Evolutionary conservation across 2,113 vertebrate genomes (phyloP), one percentile per base, ranked within the genome.

Genomic region (Myocastor coypus): DNA sequence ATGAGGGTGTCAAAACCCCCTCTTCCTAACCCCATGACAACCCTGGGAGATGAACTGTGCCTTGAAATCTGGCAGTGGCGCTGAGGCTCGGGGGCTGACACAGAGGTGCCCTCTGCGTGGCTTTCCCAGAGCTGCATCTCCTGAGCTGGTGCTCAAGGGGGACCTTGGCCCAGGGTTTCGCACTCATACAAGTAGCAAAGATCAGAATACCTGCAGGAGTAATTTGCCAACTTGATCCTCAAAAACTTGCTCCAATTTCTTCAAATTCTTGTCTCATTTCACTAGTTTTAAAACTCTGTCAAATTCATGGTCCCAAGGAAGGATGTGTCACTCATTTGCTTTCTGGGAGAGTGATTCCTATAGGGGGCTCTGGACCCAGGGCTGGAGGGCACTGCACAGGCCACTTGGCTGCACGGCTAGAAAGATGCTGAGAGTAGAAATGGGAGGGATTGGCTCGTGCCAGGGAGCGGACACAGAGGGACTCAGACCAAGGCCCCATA

Each of bases 311-410:
- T 83, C 63, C 57, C 24, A 6, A 75, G 86, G 61, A 77, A 91
- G 91, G 59, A 7, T 5, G 10, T 59, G 13, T 55, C 50, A 30
- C 50, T 40, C 16, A 5, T 57, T 66, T 55, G 52, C 17, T 50
- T 73, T 42, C 3, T 80, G 71, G 69, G 89, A 80, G 20, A 24
- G 66, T 66, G 85, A 52, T 66, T n/a, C 64, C 86, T 11, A 32
- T 22, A 46, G 8, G 16, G 46, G 30, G 17, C 19, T 59, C 61
- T 0, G 1, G 69, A 61, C 59, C 64, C 28, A 34, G 80, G 28
- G 28, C 0, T 1, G 28, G 12, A 3, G 50, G 28, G 32, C 68
- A 3, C 9, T 3, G 42, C 1, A 10, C 22, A 55, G 37, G 12
- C 83, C 14, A 0, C 17, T 4, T 11, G 26, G 55, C 34, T 52